Base-by-base conservation (phyloP, 2,797 vertebrate species). In the Argyrosomus regius region DNA sequence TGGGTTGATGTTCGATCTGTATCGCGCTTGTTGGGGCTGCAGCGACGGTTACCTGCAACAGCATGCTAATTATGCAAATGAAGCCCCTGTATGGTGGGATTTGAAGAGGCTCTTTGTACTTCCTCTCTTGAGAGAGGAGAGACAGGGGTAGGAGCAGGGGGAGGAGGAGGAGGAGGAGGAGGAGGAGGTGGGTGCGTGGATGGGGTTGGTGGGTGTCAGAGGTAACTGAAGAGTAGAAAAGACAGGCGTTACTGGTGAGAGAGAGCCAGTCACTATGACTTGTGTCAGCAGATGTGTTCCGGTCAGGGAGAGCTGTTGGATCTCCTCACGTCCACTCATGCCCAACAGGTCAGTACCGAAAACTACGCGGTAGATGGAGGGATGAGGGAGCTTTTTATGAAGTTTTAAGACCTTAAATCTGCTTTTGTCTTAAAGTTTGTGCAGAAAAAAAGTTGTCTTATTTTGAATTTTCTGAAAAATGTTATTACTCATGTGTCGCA, bases 71-170 rank as follows among this genome's bases (percentile, higher is more conserved):
- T 83, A 94, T 93, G 93, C 89, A 93, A 92, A 94, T 88, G 31
- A 46, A 3, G 77, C 24, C 6, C 35, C 70, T 43, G 59, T 63
- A 59, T 16, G n/a, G 73, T 81, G 77, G 77, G 82, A 77, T 84
- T 61, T 90, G 83, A 91, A 93, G 88, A 88, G 91, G 75, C 83
- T 82, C 91, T 92, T 92, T 94, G 91, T 93, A 75, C 73, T 87
- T 67, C 67, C 74, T 60, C 87, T 80, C 68, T 74, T 61, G 66
- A 78, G 81, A 53, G 77, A 53, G 77, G 68, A 78, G 75, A 45
- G 77, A 64, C 28, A 46, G 75, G 74, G 45, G 52, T 13, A 6
- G 58, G 52, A 35, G 35, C 31, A 13, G 24, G 8, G 9, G 35
- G 24, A 11, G 6, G 26, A 8, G 57, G 50, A 46, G 41, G 24